Percentiles rank a stretch among this genome's conserved stretches.
Conservation (phyloP, 2,113 vertebrate species). For the Amphiprion ocellaris region DNA sequence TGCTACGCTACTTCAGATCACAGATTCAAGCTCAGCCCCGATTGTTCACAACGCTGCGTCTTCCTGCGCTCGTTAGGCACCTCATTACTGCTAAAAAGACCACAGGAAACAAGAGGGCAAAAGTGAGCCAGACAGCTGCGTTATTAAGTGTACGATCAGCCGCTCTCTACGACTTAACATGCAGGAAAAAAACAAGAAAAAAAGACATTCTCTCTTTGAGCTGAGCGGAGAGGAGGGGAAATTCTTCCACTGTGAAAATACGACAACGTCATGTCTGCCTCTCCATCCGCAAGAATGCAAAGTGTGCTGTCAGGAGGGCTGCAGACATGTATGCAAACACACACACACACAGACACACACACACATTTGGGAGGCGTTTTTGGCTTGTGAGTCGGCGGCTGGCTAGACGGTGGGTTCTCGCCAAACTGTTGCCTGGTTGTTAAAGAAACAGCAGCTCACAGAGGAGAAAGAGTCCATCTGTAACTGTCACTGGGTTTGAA, state of each 20-base stretch:
- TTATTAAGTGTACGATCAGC: neutral
- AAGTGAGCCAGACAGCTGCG: neutral
- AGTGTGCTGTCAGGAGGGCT: conserved; percentile 40
- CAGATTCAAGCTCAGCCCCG: conserved; percentile 21
- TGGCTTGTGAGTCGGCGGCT: conserved; percentile 33
- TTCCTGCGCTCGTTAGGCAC: conserved; percentile 20
- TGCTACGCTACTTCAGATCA: conserved; percentile 58
- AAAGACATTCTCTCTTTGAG: neutral
- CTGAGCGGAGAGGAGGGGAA: conserved; percentile 27
- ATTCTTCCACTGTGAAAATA: conserved; percentile 67
- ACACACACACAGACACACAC: conserved; percentile 2
- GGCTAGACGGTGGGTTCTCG: conserved; percentile 23
- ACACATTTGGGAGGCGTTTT: conserved; percentile 46
- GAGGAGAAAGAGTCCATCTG: conserved; percentile 19
- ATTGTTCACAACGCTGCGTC: conserved; percentile 13
- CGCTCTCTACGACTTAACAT: neutral
- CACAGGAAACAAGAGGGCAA: neutral
- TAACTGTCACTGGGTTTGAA: conserved; percentile 37
- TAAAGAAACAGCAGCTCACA: conserved; percentile 44
- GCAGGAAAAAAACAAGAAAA: neutral
- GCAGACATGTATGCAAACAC: conserved; percentile 24
- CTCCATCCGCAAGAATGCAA: conserved; percentile 72
- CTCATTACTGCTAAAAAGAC: conserved; percentile 48
- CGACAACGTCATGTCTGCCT: conserved; percentile 73
- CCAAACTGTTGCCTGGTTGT: conserved; percentile 60